Percentiles rank a stretch among this genome's conserved stretches.
Conservation (phyloP, 2,113 vertebrate species). For the Pelobates fuscus region DNA sequence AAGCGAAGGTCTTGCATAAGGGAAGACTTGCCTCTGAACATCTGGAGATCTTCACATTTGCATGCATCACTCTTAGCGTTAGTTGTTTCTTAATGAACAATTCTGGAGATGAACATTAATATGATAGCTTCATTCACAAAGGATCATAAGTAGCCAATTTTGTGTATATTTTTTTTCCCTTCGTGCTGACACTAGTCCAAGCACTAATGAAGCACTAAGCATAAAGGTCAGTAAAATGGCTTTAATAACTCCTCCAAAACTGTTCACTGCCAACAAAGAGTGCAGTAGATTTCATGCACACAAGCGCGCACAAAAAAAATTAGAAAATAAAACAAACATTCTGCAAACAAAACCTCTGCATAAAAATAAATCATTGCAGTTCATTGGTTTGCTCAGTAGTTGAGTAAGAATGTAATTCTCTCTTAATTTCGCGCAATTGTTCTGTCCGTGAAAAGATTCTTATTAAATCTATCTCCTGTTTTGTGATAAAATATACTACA, state of each 20-base stretch:
- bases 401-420: conserved; percentile 79
- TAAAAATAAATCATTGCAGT: conserved; percentile 53
- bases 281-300: conserved; percentile 10
- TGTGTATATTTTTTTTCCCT: conserved; percentile 52
- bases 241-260: conserved; percentile 79
- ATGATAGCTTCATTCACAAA: conserved; percentile 71
- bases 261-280: conserved; percentile 68
- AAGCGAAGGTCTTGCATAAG: conserved; percentile 39
- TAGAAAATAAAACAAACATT: conserved; percentile 68
- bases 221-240: conserved; percentile 80
- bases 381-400: conserved; percentile 77
- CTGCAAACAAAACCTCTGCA: no score
- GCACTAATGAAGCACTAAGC: conserved; percentile 76
- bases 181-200: conserved; percentile 74
- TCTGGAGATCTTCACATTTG: conserved; percentile 76
- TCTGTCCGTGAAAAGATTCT: no score
- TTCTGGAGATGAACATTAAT: conserved; percentile 69
- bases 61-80: conserved; percentile 73
- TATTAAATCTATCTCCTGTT: conserved; percentile 73
- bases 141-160: conserved; percentile 76
- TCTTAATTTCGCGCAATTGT: conserved; percentile 79
- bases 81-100: conserved; percentile 79
- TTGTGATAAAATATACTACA: conserved; percentile 72
- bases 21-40: conserved; percentile 74
- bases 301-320: conserved; percentile 47